A percentile compares a stretch with the other conserved stretches of the same genome.
phyloP scores from a whole-genome alignment of 2,113 vertebrate genomes.

The Natator depressus region DNA sequence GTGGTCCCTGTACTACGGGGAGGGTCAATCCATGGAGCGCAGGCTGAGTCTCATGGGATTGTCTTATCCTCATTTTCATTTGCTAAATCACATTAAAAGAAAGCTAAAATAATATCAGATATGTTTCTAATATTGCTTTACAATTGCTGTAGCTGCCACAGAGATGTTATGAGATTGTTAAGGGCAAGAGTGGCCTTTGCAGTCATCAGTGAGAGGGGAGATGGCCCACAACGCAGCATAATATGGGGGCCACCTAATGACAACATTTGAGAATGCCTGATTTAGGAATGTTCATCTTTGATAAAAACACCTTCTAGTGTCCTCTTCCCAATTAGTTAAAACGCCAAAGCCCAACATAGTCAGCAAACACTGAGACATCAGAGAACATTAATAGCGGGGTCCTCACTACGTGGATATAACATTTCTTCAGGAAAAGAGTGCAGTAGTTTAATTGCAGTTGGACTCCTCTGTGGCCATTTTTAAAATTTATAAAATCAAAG shows the following conservation, averaged over 20 bases:
- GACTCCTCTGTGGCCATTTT: fast-evolving
- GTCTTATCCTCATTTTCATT: background rate
- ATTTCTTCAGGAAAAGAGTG: background rate
- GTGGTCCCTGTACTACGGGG: background rate
- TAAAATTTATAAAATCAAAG: background rate
- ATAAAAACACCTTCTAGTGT: background rate
- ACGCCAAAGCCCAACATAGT: background rate
- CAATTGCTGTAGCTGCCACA: background rate
- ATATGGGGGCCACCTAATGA: background rate
- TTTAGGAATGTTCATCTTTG: background rate
- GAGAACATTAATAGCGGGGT: background rate
- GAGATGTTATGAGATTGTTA: background rate
- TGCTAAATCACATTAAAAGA: background rate
- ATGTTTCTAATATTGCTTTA: background rate
- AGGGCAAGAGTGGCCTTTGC: background rate
- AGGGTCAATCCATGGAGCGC: background rate
- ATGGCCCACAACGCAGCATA: background rate
- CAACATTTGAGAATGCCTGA: background rate
- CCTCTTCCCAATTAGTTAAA: background rate
- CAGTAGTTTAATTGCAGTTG: background rate
- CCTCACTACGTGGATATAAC: fast-evolving
- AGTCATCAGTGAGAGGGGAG: background rate
- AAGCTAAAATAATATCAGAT: background rate
- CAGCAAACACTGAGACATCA: background rate
- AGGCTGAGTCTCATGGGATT: background rate